Base-by-base conservation (phyloP, 1,140 invertebrate species). In the Drosophila neocordata region DNA sequence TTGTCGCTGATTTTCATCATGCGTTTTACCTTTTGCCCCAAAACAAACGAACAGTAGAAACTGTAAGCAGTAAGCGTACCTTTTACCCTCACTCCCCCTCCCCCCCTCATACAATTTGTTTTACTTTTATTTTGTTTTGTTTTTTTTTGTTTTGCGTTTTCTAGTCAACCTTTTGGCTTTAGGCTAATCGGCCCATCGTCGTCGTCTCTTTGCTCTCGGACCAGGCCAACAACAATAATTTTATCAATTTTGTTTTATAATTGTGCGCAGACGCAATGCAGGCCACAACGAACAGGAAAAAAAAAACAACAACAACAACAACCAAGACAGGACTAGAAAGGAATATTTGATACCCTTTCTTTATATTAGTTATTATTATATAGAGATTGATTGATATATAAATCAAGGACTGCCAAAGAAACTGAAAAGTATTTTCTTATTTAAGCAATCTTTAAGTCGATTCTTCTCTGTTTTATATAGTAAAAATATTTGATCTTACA, bases 161-260 rank as follows among this genome's bases (percentile, higher is more conserved):
- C 15, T 56, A 18, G 53, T 56, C 76, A 84, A 79, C 80, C 76
- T 88, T 83, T 83, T 83, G 79, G 76, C 79, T 79, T 70, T 68
- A 20, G 53, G 67, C 83, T 88, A 88, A 88, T 88, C 84, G 68
- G 79, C 53, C 72, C 82, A 87, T 84, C 81, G 80, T 73, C 72
- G 68, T 64, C 69, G n/a, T 51, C 64, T 67, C n/a, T n/a, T n/a
- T n/a, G 20, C 13, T 18, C 56, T 48, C 38, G 8, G 8, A 11
- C 37, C 41, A 37, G 51, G 41, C 37, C 24, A 68, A 56, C 73
- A 57, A 79, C 84, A 88, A 83, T 88, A 88, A 88, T 88, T 88
- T 88, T 88, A 88, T 88, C 83, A 88, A 88, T 88, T 88, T 88
- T 83, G 79, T 79, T 88, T 87, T 88, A 88, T 88, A 88, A 88